A percentile compares a stretch with the other conserved stretches of the same genome.
phyloP scores from a whole-genome alignment of 92 coral and sea anemone species.

The Epizoanthus rinbou region DNA sequence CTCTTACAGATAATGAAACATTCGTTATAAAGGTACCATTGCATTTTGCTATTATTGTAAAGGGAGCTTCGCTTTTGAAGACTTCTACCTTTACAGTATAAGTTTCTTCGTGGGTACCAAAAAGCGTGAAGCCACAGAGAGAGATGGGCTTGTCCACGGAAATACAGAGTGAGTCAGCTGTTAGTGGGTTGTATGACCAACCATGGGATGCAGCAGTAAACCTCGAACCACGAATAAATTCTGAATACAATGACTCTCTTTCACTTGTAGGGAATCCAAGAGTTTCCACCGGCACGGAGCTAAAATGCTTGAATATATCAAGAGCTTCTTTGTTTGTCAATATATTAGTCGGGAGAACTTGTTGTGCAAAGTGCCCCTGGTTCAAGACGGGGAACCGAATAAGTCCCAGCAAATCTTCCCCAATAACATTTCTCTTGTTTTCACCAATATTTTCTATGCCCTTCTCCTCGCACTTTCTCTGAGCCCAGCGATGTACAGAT shows the following conservation, averaged over 20 bases:
- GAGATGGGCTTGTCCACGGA: neutral
- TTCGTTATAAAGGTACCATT: neutral
- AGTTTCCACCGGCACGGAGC: neutral
- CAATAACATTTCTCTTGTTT: slow-evolving; percentile 6
- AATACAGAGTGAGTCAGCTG: neutral
- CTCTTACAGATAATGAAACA: neutral
- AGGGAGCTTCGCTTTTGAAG: neutral
- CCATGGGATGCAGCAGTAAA: neutral
- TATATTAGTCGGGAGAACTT: neutral
- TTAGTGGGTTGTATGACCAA: neutral
- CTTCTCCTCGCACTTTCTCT: neutral
- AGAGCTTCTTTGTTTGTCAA: neutral
- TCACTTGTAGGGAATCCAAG: neutral
- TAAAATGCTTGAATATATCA: neutral
- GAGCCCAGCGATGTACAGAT: slow-evolving; percentile 1
- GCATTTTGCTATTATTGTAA: neutral
- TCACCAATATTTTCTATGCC: neutral
- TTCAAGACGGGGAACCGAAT: neutral
- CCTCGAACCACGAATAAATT: neutral
- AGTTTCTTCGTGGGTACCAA: neutral
- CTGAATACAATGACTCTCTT: neutral
- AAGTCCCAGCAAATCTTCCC: slow-evolving; percentile 14
- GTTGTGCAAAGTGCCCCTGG: neutral
- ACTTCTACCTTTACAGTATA: neutral
- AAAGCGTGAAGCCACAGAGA: slow-evolving; percentile 15